These are phyloP conservation scores for Hyaena hyaena DNA, from an alignment of 2,113 vertebrate genomes.

Conservation along the genomic window DNA sequence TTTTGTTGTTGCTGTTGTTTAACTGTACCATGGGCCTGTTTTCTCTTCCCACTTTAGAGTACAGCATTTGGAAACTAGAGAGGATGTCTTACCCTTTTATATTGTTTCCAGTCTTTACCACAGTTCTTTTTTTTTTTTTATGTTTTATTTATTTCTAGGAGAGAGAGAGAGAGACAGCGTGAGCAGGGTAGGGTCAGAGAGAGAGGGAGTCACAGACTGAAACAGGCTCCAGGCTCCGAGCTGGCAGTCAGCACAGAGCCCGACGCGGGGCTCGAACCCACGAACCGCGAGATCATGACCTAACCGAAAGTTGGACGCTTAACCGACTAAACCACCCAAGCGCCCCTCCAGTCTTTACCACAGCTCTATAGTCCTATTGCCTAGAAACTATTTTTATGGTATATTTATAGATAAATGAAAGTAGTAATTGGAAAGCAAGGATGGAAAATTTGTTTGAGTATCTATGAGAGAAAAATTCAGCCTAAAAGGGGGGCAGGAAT, in stretches of 20 bases:
- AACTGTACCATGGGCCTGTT: neutral
- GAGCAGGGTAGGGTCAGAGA: too few species aligned
- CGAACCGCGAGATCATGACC: too few species aligned
- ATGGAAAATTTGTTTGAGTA: neutral
- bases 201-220: too few species aligned
- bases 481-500: neutral
- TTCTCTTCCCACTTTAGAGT: neutral
- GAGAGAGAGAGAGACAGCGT: too few species aligned
- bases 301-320: too few species aligned
- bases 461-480: neutral
- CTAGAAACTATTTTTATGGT: neutral
- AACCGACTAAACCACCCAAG: too few species aligned
- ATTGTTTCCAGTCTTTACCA: neutral
- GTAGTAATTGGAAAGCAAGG: neutral
- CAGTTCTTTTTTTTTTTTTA: neutral
- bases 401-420: neutral
- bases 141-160: too few species aligned
- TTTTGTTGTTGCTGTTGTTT: neutral
- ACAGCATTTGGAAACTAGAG: neutral
- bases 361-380: neutral
- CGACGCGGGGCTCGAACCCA: too few species aligned
- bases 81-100: neutral
- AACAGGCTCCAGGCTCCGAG: too few species aligned
- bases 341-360: neutral
- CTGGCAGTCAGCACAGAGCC: too few species aligned